Conservation (phyloP, 2,888 invertebrate genomes). For the Nyleta sp. region DNA sequence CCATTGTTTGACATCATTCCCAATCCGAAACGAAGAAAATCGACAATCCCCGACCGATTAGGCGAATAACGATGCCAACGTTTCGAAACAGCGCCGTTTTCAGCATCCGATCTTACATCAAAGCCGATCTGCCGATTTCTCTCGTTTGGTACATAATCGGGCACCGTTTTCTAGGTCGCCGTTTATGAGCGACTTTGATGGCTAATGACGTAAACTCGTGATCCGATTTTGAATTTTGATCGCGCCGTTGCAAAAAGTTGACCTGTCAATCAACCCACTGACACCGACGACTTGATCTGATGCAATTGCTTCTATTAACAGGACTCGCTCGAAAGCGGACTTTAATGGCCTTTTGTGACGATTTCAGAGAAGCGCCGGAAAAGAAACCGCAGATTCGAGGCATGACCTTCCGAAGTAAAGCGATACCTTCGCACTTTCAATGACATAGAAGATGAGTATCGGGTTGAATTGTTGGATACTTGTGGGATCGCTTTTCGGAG, state of each 20-base stretch:
- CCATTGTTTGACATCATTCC: constrained; percentile 38
- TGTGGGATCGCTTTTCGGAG: constrained; percentile 12
- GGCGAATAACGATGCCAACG: constrained; percentile 15
- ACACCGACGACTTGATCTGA: constrained; percentile 19
- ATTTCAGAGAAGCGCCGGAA: constrained; percentile 54
- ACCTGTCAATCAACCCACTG: constrained; percentile 33
- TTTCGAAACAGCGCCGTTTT: constrained; percentile 48
- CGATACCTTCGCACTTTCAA: constrained; percentile 39
- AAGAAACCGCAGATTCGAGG: constrained; percentile 65
- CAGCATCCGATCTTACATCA: constrained; percentile 45
- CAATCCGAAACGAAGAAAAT: constrained; percentile 17
- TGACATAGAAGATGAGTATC: constrained; percentile 33
- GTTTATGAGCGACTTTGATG: constrained; percentile 43
- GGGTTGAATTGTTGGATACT: constrained; percentile 23
- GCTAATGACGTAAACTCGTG: constrained; percentile 36
- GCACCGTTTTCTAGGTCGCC: constrained; percentile 40
- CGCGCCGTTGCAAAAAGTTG: constrained; percentile 16
- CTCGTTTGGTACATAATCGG: constrained; percentile 46
- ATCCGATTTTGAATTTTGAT: constrained; percentile 30
- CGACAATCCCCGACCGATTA: constrained; percentile 29
- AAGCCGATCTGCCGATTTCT: constrained; percentile 51
- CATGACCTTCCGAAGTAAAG: constrained; percentile 62
- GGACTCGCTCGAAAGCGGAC: constrained; percentile 1
- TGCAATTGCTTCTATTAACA: constrained; percentile 3
- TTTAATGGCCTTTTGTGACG: constrained; percentile 14